phyloP scores from a whole-genome alignment of 1,140 invertebrate species.

The Ceratina japonica region DNA sequence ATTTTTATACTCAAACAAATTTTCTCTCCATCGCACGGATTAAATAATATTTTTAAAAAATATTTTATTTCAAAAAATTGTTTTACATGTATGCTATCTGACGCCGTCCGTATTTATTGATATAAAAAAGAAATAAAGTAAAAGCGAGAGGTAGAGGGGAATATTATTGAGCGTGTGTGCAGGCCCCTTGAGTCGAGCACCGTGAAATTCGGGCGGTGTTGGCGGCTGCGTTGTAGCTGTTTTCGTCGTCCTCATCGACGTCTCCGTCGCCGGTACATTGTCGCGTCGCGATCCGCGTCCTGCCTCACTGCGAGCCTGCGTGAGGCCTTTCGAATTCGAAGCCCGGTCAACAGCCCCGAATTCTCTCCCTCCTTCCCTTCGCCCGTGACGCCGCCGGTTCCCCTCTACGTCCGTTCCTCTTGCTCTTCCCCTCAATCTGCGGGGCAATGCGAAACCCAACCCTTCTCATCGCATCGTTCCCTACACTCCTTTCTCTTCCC shows the following conservation, averaged over 20 bases:
- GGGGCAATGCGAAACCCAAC: conserved; percentile 41
- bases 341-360: conserved; percentile 74
- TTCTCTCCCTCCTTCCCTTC: conserved; percentile 38
- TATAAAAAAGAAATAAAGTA: too few relatives aligned
- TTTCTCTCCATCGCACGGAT: too few relatives aligned
- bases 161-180: too few relatives aligned
- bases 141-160: too few relatives aligned
- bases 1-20: too few relatives aligned
- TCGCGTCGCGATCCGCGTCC: conserved; percentile 67
- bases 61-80: too few relatives aligned
- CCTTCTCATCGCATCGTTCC: conserved; percentile 34
- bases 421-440: background rate
- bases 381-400: background rate
- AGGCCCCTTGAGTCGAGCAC: conserved; percentile 47
- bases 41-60: too few relatives aligned
- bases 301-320: conserved; percentile 77
- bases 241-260: conserved; percentile 34
- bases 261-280: conserved; percentile 39
- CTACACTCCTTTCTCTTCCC: too few relatives aligned
- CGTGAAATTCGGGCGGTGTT: conserved; percentile 55
- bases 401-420: background rate
- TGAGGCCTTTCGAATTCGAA: conserved; percentile 72
- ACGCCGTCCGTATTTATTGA: too few relatives aligned
- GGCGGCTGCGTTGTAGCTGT: conserved; percentile 41
- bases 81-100: too few relatives aligned